Percentiles rank a stretch among this genome's conserved stretches.
These are phyloP conservation scores for Sinocyclocheilus maitianheensis DNA, from an alignment of 2,113 vertebrate species.

Conservation along the genomic window DNA sequence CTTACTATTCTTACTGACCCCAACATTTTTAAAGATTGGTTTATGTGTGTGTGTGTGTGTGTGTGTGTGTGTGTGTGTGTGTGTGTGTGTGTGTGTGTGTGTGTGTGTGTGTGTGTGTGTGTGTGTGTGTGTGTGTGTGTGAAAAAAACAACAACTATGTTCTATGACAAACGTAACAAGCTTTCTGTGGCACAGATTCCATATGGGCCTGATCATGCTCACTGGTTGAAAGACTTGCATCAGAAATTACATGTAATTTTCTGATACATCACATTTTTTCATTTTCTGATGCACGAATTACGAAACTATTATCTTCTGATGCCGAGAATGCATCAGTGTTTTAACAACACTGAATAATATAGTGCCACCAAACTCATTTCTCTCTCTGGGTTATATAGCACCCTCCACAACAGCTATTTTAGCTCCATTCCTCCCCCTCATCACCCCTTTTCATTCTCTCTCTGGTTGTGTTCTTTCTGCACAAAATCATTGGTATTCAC, in stretches of 20 bases:
- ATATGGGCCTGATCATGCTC: neutral
- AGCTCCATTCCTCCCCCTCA: conserved; percentile 24
- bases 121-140: too few species aligned
- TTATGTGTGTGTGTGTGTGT: too few species aligned
- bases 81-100: too few species aligned
- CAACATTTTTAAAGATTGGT: too few species aligned
- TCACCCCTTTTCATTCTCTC: conserved; percentile 27
- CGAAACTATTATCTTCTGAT: conserved; percentile 3
- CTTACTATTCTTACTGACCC: too few species aligned
- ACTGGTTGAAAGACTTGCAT: neutral
- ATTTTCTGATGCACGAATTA: neutral
- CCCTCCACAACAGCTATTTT: conserved; percentile 33
- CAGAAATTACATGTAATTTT: neutral
- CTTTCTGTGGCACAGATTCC: neutral
- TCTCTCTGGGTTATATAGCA: conserved; percentile 43
- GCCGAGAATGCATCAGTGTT: neutral
- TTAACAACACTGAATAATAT: neutral
- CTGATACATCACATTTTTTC: neutral
- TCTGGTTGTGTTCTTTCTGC: conserved; percentile 15
- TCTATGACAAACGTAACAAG: neutral
- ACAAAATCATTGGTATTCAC: conserved; percentile 55
- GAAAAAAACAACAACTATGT: neutral
- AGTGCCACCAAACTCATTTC: conserved; percentile 20
- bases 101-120: too few species aligned
- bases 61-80: too few species aligned